These are phyloP conservation scores for Scelioninae gen. 1 DNA, from an alignment of 2,888 invertebrate genomes.

Conservation along the genomic window DNA sequence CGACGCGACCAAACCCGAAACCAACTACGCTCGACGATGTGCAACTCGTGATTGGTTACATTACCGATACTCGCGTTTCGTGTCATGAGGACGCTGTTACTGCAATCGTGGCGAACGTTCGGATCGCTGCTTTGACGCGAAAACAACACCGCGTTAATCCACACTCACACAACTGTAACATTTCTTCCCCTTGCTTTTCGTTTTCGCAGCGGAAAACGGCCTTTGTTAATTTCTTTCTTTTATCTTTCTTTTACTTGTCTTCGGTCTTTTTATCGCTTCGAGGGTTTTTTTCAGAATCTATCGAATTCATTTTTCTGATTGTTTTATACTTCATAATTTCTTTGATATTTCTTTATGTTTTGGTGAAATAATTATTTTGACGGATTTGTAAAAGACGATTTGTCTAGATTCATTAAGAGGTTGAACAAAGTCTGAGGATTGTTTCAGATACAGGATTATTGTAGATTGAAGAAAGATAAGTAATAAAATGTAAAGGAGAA, in stretches of 20 bases:
- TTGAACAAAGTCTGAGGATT: background rate
- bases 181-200: background rate
- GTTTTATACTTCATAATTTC: constrained; percentile 6
- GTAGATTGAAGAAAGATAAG: too few species aligned
- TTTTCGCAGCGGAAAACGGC: background rate
- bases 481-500: too few species aligned
- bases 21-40: constrained; percentile 68
- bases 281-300: constrained; percentile 44
- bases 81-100: constrained; percentile 82
- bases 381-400: constrained; percentile 13
- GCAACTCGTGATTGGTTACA: constrained; percentile 83
- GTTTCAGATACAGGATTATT: background rate
- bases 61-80: constrained; percentile 84
- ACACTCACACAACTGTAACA: constrained; percentile 37
- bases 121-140: constrained; percentile 76
- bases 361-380: background rate
- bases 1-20: constrained; percentile 67
- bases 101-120: constrained; percentile 80
- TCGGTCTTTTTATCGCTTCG: constrained; percentile 34
- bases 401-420: background rate
- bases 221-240: constrained; percentile 47
- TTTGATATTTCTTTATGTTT: constrained; percentile 2
- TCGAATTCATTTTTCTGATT: constrained; percentile 22
- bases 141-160: constrained; percentile 74
- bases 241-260: constrained; percentile 50